Evolutionary conservation across 2,113 vertebrate genomes (phyloP), one percentile per base, ranked within the genome.

Genomic region (Synodontis membranacea): DNA sequence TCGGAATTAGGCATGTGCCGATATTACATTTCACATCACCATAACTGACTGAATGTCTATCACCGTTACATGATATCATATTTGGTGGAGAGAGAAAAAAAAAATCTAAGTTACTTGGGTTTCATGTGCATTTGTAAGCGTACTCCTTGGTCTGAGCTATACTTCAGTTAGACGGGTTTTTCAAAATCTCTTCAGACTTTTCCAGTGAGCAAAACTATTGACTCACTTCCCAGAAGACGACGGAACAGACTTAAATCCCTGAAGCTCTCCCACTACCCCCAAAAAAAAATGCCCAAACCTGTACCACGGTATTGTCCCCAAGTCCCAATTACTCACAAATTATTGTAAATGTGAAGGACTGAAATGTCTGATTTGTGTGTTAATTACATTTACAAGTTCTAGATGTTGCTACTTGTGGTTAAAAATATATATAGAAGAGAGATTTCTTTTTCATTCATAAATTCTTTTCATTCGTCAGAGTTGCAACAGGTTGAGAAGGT

Each of bases 21-120:
- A 80, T 23, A 80, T 80, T 42, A 58, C 52, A 80, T 80, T 58
- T 58, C 78, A 80, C 78, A 58, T 52, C 78, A 8, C 52, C 52
- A 80, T 39, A 39, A 58, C 78, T 39, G 52, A 39, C 78, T 28
- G 52, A 39, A 56, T 15, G 78, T 58, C 78, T 58, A 56, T 58
- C 52, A 17, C 34, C 1, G 78, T 39, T 58, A 80, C 52, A 28
- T 58, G 52, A 80, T 58, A 56, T 14, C 1, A 52, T 28, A 58
- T 80, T 42, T 58, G 21, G 52, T 42, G 78, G 5, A 80, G 31
- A 23, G 21, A 31, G 37, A 48, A 50, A 48, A 31, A 11, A 34
- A 34, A 34, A 54, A 54, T 39, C 17, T 7, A 42, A 58, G 78
- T 58, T 58, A 28, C 34, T 80, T 39, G 52, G 34, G 21, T 58